A percentile compares a stretch with the other conserved stretches of the same genome.
These are phyloP conservation scores for Aspidiotus destructor DNA, from an alignment of 2,888 invertebrate species.

Conservation along the genomic window DNA sequence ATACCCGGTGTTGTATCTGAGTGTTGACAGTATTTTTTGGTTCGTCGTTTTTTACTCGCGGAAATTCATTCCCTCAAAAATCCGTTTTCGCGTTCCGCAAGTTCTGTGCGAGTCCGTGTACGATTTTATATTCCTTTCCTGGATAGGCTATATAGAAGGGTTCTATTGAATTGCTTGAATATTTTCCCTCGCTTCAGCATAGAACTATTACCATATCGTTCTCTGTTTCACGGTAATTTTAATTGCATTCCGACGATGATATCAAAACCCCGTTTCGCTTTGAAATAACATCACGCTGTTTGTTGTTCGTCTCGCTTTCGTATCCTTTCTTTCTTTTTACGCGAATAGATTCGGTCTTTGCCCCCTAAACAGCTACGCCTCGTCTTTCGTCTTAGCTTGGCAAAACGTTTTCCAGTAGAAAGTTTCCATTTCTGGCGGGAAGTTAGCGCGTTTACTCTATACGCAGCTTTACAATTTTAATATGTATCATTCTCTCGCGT, in stretches of 20 bases:
- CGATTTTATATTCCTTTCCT: neutral
- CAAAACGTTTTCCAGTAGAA: neutral
- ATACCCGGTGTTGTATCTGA: too few relatives aligned
- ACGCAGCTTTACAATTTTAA: neutral
- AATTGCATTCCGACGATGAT: constrained; percentile 30
- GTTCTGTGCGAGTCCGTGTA: neutral
- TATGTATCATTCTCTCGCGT: neutral
- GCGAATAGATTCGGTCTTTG: too few relatives aligned
- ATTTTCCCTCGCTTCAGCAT: constrained; percentile 7
- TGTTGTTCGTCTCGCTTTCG: neutral
- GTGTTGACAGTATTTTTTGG: neutral
- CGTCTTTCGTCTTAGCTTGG: too few relatives aligned
- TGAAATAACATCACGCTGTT: neutral
- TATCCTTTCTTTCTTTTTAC: neutral
- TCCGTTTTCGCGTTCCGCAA: too few relatives aligned
- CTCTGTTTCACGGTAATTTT: constrained; percentile 31
- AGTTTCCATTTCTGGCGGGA: constrained; percentile 16
- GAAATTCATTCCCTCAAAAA: too few relatives aligned
- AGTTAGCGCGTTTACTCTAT: constrained; percentile 8
- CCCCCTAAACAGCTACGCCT: too few relatives aligned
- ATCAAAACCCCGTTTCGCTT: constrained; percentile 20
- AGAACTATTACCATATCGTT: constrained; percentile 6
- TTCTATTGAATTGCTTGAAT: constrained; percentile 25
- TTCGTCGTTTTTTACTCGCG: neutral
- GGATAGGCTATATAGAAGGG: neutral